Evolutionary conservation across 2,113 vertebrate genomes (phyloP).

Genomic region (human (Homo sapiens)): GRCh38 chr17:61907001-61907500

Average conservation of each 20-base stretch:
- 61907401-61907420: constrained; percentile 95
- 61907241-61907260: not conserved
- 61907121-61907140: not conserved
- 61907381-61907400: constrained; percentile 16
- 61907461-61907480: constrained; percentile 98
- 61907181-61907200: not conserved
- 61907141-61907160: not conserved
- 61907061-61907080: not conserved
- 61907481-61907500: constrained; percentile 93
- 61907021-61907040: not conserved
- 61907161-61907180: not conserved
- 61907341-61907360: constrained; percentile 52
- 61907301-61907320: not conserved
- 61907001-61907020: not conserved
- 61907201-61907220: constrained; percentile 5
- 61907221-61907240: constrained; percentile 11
- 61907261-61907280: constrained; percentile 24
- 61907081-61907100: not conserved
- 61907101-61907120: not conserved
- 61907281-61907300: not conserved
- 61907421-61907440: constrained; percentile 98
- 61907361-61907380: constrained; percentile 59
- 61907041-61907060: constrained; percentile 19
- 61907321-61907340: constrained; percentile 28
- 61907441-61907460: constrained; percentile 95